A percentile compares a stretch with the other conserved stretches of the same genome.
Evolutionary conservation across 1,140 invertebrate species (phyloP).

Genomic region (Idris sp.): DNA sequence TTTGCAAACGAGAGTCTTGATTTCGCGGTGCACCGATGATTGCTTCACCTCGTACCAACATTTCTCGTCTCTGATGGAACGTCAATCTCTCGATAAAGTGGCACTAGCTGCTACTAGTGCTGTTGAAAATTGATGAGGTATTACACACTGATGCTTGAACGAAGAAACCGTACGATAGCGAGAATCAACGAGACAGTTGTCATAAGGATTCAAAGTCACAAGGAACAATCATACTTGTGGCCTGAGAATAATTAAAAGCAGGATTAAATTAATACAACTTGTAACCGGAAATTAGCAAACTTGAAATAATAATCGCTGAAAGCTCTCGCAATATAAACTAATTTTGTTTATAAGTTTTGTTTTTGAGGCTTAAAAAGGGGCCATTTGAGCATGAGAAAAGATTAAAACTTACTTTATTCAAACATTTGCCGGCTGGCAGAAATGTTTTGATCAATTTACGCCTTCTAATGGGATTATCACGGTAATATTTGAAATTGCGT

Average conservation of each 20-base stretch:
- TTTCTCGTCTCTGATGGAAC: no score
- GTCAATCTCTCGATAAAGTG: no score
- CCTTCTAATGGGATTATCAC: conserved; percentile 42
- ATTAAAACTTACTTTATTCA: conserved; percentile 51
- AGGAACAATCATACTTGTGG: conserved; percentile 42
- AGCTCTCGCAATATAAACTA: no score
- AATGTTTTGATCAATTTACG: conserved; percentile 46
- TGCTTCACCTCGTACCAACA: no score
- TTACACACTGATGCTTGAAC: conserved; percentile 13
- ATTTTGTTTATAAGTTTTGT: conserved; percentile 42
- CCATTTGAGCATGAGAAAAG: conserved; percentile 41
- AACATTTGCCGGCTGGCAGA: conserved; percentile 37
- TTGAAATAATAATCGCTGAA: conserved; percentile 48
- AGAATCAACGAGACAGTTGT: conserved; percentile 46
- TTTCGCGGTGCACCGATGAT: not conserved
- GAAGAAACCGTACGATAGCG: conserved; percentile 20
- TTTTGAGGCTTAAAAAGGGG: conserved; percentile 30
- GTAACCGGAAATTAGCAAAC: conserved; percentile 58
- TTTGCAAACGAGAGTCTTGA: no score
- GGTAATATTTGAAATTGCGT: conserved; percentile 44
- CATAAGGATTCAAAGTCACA: conserved; percentile 45
- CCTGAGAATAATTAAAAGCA: conserved; percentile 68
- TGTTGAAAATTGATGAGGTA: conserved; percentile 29
- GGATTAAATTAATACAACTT: conserved; percentile 69
- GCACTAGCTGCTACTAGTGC: no score